A percentile compares a stretch with the other conserved stretches of the same genome.
These are phyloP conservation scores for Pantherophis alleghaniensis DNA, from an alignment of 2,797 vertebrate genomes.

Conservation along the genomic window DNA sequence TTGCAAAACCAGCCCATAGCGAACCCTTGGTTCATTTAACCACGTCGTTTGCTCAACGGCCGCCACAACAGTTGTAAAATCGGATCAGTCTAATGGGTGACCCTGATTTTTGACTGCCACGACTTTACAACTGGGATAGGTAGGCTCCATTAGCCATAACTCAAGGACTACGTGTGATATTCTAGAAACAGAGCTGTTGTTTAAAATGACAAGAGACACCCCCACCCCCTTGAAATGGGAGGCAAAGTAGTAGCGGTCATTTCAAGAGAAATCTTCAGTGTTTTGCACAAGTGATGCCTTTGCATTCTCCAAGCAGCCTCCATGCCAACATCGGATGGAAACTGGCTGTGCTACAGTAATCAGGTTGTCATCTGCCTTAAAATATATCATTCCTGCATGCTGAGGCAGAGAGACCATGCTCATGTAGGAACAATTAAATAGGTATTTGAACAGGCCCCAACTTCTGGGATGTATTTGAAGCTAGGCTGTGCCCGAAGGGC, in stretches of 20 bases:
- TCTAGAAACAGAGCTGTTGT: neutral
- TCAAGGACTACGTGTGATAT: neutral
- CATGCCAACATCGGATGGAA: neutral
- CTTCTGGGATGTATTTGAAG: neutral
- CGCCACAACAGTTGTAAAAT: neutral
- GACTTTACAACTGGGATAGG: neutral
- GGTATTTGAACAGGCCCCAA: neutral
- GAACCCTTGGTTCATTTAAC: neutral
- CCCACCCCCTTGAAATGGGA: neutral
- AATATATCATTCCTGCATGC: neutral
- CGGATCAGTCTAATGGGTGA: rapidly evolving
- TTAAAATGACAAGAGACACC: neutral
- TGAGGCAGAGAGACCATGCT: neutral
- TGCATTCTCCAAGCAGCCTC: neutral
- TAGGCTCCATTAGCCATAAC: neutral
- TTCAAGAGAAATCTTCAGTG: neutral
- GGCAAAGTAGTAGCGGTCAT: neutral
- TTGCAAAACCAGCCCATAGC: neutral
- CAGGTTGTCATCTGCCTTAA: neutral
- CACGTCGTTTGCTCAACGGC: neutral
- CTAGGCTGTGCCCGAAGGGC: neutral
- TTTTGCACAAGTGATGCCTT: neutral
- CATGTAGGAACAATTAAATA: constrained; percentile 8
- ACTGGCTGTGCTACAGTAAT: neutral
- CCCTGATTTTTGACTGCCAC: neutral